Evolutionary conservation across 2,888 invertebrate genomes (phyloP).

Genomic region (Gandaritis pyraliata): DNA sequence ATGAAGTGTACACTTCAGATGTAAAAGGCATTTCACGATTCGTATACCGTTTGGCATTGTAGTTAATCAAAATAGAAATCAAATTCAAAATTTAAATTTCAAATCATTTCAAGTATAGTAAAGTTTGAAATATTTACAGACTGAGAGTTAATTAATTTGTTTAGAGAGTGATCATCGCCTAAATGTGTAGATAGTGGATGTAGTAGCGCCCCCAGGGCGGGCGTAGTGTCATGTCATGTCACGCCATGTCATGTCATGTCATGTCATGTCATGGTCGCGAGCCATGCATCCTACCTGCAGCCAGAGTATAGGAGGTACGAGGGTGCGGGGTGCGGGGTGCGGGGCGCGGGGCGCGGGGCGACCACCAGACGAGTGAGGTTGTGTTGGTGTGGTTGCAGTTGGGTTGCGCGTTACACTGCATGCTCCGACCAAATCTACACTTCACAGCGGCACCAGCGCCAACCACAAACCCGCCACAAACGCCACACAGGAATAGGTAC

Average conservation of each 20-base stretch:
- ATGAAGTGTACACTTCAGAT: conserved; percentile 73
- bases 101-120: conserved; percentile 39
- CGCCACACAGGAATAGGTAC: conserved; percentile 85
- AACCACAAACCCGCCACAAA: conserved; percentile 83
- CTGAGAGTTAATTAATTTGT: conserved; percentile 73
- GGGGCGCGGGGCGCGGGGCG: conserved; percentile 28
- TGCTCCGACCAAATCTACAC: conserved; percentile 89
- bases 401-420: conserved; percentile 95
- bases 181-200: conserved; percentile 75
- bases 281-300: conserved; percentile 52
- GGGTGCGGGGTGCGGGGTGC: conserved; percentile 23
- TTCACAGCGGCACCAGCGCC: conserved; percentile 84
- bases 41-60: conserved; percentile 67
- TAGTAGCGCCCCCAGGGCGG: conserved; percentile 64
- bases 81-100: conserved; percentile 43
- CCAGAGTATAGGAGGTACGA: conserved; percentile 40
- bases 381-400: conserved; percentile 91
- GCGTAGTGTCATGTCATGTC: conserved; percentile 32
- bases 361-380: conserved; percentile 75
- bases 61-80: conserved; percentile 42
- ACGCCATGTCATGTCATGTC: too few relatives aligned
- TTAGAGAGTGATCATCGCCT: conserved; percentile 67
- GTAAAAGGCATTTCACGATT: conserved; percentile 66
- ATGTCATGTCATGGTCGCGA: neutral
- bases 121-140: conserved; percentile 44